phyloP scores from a whole-genome alignment of 2,797 vertebrate genomes.

The Ibycter americanus region DNA sequence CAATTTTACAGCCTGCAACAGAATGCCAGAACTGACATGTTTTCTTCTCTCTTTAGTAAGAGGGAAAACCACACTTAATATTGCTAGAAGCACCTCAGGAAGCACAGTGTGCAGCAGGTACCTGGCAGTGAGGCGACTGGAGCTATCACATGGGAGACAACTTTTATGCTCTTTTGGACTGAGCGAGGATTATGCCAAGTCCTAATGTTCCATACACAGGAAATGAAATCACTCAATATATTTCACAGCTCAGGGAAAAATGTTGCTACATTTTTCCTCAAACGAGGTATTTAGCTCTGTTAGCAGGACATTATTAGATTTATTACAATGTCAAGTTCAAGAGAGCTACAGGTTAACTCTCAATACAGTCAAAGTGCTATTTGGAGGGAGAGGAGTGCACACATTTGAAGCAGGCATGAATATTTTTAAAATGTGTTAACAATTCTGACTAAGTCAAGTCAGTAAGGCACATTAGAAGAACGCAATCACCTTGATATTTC shows the following conservation, averaged over 20 bases:
- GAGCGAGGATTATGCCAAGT: conserved; percentile 49
- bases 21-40: conserved; percentile 41
- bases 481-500: not conserved
- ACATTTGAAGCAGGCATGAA: not conserved
- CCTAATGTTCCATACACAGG: conserved; percentile 61
- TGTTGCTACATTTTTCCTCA: conserved; percentile 64
- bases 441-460: not conserved
- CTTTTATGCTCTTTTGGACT: conserved; percentile 42
- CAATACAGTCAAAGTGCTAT: not conserved
- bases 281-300: conserved; percentile 54
- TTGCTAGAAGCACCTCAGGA: conserved; percentile 42
- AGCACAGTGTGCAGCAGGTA: not conserved
- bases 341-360: conserved; percentile 49
- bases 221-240: conserved; percentile 47
- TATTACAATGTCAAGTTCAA: conserved; percentile 56
- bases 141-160: conserved; percentile 43
- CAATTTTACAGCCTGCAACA: conserved; percentile 38
- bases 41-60: conserved; percentile 59
- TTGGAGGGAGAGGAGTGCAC: not conserved
- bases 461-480: not conserved
- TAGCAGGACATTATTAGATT: conserved; percentile 57
- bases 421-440: not conserved
- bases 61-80: conserved; percentile 42
- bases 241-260: conserved; percentile 49
- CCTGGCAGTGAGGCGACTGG: conserved; percentile 23